A percentile compares a stretch with the other conserved stretches of the same genome.
Conservation (phyloP, 2,113 vertebrate genomes). For the Macaca fascicularis region T2T-MFA8v1.1 NC_088377.1:34352001-34352500, state of each 20-base stretch:
- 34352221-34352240: conserved; percentile 98
- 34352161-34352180: neutral
- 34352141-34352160: too few species aligned
- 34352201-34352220: conserved; percentile 93
- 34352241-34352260: conserved; percentile 98
- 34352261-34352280: conserved; percentile 96
- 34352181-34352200: rapidly evolving
- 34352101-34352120: neutral
- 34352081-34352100: neutral
- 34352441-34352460: too few species aligned
- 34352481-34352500: rapidly evolving
- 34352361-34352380: too few species aligned
- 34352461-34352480: neutral
- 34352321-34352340: rapidly evolving
- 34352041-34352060: neutral
- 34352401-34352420: rapidly evolving
- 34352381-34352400: neutral
- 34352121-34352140: neutral
- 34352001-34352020: conserved; percentile 98
- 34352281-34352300: conserved; percentile 83
- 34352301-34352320: rapidly evolving
- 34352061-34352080: neutral
- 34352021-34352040: conserved; percentile 94
- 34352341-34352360: neutral
- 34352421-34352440: neutral